Conservation (phyloP, 2,888 invertebrate genomes). For the Saturnia japonica region DNA sequence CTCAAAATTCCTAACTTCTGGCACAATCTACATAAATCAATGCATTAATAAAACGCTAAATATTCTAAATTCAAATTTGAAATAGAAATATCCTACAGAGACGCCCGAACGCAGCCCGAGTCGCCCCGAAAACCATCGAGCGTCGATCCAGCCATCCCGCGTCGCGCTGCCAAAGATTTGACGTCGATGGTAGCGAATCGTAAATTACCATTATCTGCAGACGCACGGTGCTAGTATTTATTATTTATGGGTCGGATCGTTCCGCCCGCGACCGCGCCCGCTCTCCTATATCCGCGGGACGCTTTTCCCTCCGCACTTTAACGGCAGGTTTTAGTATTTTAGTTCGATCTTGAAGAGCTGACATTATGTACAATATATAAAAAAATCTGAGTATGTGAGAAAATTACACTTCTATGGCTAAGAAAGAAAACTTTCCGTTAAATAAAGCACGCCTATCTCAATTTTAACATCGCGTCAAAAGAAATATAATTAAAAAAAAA, state of each 20-base stretch:
- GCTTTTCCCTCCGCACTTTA: conserved; percentile 60
- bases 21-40: too few species aligned
- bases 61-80: conserved; percentile 25
- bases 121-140: conserved; percentile 46
- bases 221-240: conserved; percentile 78
- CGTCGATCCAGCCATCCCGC: conserved; percentile 62
- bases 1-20: background rate
- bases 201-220: conserved; percentile 82
- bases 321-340: conserved; percentile 9
- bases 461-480: too few species aligned
- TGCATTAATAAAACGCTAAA: conserved; percentile 14
- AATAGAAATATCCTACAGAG: conserved; percentile 26
- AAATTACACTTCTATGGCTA: too few species aligned
- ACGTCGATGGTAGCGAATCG: conserved; percentile 71
- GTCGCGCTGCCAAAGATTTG: conserved; percentile 72
- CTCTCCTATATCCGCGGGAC: conserved; percentile 57
- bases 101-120: conserved; percentile 31
- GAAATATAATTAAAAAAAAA: too few species aligned
- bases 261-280: conserved; percentile 45
- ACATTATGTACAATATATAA: background rate
- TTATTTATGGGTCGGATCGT: conserved; percentile 80
- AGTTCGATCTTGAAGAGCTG: conserved; percentile 14
- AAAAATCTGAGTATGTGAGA: too few species aligned
- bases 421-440: too few species aligned
- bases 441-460: too few species aligned